Evolutionary conservation across 2,113 vertebrate genomes (phyloP), one percentile per base, ranked within the genome.

Genomic region (Cyprinodon tularosa): DNA sequence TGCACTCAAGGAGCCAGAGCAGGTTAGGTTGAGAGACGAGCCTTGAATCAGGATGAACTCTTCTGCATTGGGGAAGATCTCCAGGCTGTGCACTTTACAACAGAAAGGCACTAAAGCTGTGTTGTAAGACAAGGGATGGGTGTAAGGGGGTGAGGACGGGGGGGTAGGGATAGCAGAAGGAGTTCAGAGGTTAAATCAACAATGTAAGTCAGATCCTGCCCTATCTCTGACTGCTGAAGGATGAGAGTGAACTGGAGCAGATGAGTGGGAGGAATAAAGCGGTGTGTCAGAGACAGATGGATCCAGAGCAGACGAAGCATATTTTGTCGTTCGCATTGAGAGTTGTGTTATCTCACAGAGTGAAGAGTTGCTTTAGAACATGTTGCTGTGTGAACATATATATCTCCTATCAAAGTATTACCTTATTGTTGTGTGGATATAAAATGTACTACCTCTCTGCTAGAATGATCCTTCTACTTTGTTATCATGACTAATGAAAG

Each of bases 11-110:
- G 92, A 89, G 42, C 95, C 94, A 0, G 89, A 95, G 90, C 98
- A 99, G 69, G 88, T 93, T 47, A 98, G 89, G 39, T 80, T 92
- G 59, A 96, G 87, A 70, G 91, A 94, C 68, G 95, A 95, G 73
- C 94, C 95, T 50, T 92, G 12, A 6, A 77, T 47, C 38, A 99
- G 94, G 82, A 96, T 20, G 0, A 96, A 72, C 81, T 96, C 93
- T 3, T 87, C 45, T 10, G 88, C 92, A 0, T 67, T 40, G 4
- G 96, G 96, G 4, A 59, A 89, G 7, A 97, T 92, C 82, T 93
- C 88, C 85, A 97, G 92, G 71, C 86, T 44, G 1, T 59, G 69
- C 69, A 65, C 17, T 22, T 86, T 78, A 0, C 69, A 20, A 73
- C 86, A 89, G 70, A 94, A 74, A 83, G 72, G 89, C 73, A 93